Base-by-base conservation (phyloP, 2,888 invertebrate genomes). In the Cataglyphis livida region DNA sequence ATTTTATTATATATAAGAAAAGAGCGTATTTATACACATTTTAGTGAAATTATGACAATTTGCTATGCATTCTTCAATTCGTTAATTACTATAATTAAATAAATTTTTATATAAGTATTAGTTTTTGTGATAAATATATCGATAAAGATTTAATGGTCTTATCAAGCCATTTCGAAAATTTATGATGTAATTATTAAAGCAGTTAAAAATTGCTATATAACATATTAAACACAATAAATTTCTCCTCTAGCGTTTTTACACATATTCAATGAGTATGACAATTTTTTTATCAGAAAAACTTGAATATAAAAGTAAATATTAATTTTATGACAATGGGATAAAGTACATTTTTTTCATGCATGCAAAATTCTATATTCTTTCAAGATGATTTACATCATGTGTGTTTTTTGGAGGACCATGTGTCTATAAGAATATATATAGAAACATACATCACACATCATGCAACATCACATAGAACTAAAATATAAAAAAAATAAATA, bases 201-300 rank as follows among this genome's bases (percentile, higher is more conserved):
- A 54, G 41, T 61, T 86, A 84, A 65, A 64, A 71, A 62, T 81
- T 78, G 84, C 73, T 79, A 28, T n/a, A 35, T 18, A 57, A 73
- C 64, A 82, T 84, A 78, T 70, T 61, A 51, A 84, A 66, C 41
- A 84, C 10, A 62, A 57, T 68, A 21, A 68, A 86, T 90, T 92
- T 91, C 91, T 92, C 89, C 91, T 90, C 91, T 91, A 90, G 84
- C 87, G 90, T 89, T 86, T 76, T 82, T 83, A 64, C 81, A 86
- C n/a, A 51, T 44, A 44, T 51, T 83, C 83, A 83, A 59, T 82
- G 86, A 87, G 74, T 89, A 88, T 75, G 74, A 84, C 51, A 90
- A 81, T 87, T 28, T 64, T 81, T 83, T 87, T 73, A 85, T 78
- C 35, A 54, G 66, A 65, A 62, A 73, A 71, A 51, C n/a, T 62